Evolutionary conservation across 2,888 invertebrate species (phyloP), one percentile per base, ranked within the genome.

Genomic region (Nomada fucata): DNA sequence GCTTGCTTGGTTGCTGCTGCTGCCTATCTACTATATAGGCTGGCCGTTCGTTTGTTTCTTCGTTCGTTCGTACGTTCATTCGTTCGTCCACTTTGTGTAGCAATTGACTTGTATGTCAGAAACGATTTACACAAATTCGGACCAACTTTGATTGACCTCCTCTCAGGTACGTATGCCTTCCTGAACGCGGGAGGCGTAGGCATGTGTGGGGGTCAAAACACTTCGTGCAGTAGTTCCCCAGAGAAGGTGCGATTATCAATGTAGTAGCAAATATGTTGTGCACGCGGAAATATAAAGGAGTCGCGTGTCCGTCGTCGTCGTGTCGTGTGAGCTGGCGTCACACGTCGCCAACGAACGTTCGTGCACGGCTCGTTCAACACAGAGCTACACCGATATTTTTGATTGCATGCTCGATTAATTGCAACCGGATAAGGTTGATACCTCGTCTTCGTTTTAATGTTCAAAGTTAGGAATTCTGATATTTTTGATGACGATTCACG

Each of bases 81-180:
- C 55, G 69, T 50, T 77, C 63, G 63, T 71, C 75, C 61, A 60
- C 70, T 86, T 86, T 83, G 82, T 85, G 85, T 94, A 94, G 94
- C 94, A 60, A 57, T 47, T 94, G 94, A 94, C 94, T 95, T 94
- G 95, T 84, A 87, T 89, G 89, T 95, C 95, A 94, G 55, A 94
- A 94, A 93, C 63, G 94, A 94, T 94, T 94, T 94, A 94, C 94
- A 94, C 94, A 94, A 94, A 94, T 94, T 94, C 93, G 94, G 94
- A 93, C 93, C 92, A 91, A 91, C 90, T 91, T 94, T 94, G 94
- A 94, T 67, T 61, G 67, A 80, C 72, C 81, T 61, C 94, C 94
- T 92, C 88, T 82, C 93, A 94, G 94, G 94, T 94, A 94, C 92
- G 94, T 94, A 91, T 74, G 76, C 68, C 60, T 72, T 75, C 55